phyloP scores from a whole-genome alignment of 2,888 invertebrate genomes.

The Tenthredo amoena region DNA sequence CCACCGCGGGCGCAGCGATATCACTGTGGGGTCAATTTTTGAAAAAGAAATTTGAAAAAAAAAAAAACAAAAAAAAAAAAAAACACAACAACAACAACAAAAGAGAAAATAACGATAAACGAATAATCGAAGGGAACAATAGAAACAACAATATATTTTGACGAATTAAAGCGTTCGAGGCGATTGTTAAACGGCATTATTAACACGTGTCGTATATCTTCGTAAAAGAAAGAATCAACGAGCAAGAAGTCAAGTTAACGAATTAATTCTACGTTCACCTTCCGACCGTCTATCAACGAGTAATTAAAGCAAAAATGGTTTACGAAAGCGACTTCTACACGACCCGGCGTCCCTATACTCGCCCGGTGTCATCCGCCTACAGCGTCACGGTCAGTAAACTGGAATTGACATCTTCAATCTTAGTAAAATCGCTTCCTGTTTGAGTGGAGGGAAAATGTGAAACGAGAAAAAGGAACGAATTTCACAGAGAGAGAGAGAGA shows the following conservation, averaged over 20 bases:
- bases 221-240: neutral
- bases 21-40: conserved; percentile 37
- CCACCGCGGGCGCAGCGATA: conserved; percentile 71
- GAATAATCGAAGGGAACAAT: no score
- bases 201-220: neutral
- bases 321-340: conserved; percentile 96
- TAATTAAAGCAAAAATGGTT: conserved; percentile 85
- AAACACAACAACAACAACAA: no score
- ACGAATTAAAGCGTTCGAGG: no score
- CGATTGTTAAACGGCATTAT: conserved; percentile 24
- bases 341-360: conserved; percentile 90
- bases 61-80: no score
- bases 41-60: neutral
- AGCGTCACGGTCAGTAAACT: conserved; percentile 88
- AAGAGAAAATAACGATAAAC: no score
- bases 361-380: conserved; percentile 86
- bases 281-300: conserved; percentile 62
- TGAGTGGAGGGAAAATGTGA: neutral
- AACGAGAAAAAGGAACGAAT: neutral
- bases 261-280: neutral
- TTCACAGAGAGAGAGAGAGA: neutral
- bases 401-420: neutral
- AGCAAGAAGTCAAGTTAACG: neutral
- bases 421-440: neutral
- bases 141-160: no score